Evolutionary conservation across 1,140 invertebrate species (phyloP), one percentile per base, ranked within the genome.

Genomic region (Trichonephila clavipes): DNA sequence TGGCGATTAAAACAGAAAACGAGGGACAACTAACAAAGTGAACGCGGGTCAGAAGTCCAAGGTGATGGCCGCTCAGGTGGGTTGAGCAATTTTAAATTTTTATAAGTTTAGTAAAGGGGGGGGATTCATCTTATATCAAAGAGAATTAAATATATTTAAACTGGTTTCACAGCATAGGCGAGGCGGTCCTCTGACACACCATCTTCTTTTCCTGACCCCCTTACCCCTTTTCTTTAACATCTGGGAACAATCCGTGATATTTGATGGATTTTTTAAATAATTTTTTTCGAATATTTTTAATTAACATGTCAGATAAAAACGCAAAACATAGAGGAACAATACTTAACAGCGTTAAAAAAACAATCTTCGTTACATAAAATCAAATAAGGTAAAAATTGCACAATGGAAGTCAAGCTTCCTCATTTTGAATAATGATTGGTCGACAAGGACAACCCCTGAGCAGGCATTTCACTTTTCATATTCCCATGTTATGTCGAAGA

Each of bases 1-100:
- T 77, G 69, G 69, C 69, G 69, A 77, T 77, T 51, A 85, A 85
- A 85, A 85, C 82, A 51, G 44, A n/a, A 58, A 85, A 14, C 40
- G 58, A 85, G 58, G 82, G 58, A 44, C 82, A 77, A 24, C 69
- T 24, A 77, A 34, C 69, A 77, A 77, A 77, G 69, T 77, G 69
- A 77, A 77, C 69, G 21, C 58, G 82, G 86, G 86, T 88, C 86
- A 88, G 86, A 88, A 88, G 86, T 88, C 24, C 86, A 88, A 88
- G 86, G 86, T 66, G 86, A 88, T 66, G 86, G 59, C 86, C 86
- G 86, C n/a, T 6, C 16, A 24, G 18, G 58, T 58, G 82, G 82
- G 82, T 85, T 85, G 62, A 58, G 86, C 58, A 88, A 62, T 85
- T 85, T 85, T 24, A 58, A 85, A 85, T 58, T 51, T 51, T 8